Base-by-base conservation (phyloP, 2,797 vertebrate species). In the Leptoclinus maculatus region DNA sequence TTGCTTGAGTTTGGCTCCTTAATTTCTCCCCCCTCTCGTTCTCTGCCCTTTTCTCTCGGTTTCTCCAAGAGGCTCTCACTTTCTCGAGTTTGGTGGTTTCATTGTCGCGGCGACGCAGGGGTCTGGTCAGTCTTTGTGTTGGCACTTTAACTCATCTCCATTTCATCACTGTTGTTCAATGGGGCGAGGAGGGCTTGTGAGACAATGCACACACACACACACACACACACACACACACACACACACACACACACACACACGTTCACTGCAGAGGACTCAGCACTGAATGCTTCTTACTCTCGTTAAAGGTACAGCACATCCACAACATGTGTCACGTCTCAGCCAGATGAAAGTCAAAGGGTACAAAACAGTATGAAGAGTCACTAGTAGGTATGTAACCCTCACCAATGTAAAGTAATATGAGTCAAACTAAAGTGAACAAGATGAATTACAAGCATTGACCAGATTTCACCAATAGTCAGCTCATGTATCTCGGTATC, bases 91-190 rank as follows among this genome's bases (percentile, higher is more conserved):
- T 92, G 90, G 87, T 89, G 91, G 87, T 71, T 74, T 82, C 87
- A 92, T 93, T 95, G 93, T 94, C 66, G 79, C 47, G 0, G 88
- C 89, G 60, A 84, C 74, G 83, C 87, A 91, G 94, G 93, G 92
- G 91, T 93, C 92, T 92, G 88, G 75, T 91, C 82, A 77, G 69
- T 86, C 93, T 94, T 95, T 94, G 93, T 94, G 85, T 78, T 71
- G 54, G 66, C 87, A 92, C 91, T 94, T 94, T 91, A 94, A 91
- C 93, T 95, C 93, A 92, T 92, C 91, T 92, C 86, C 88, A 92
- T 91, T 93, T 92, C 90, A 90, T 93, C 91, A 89, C 83, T 84
- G 86, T 83, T 85, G 84, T 82, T 93, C 91, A 93, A 90, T 91
- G 85, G 73, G 80, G 69, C 74, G 69, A 85, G 81, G 75, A 80